Conservation (phyloP, 92 coral and sea anemone genomes). For the Paragorgia papillata region DNA sequence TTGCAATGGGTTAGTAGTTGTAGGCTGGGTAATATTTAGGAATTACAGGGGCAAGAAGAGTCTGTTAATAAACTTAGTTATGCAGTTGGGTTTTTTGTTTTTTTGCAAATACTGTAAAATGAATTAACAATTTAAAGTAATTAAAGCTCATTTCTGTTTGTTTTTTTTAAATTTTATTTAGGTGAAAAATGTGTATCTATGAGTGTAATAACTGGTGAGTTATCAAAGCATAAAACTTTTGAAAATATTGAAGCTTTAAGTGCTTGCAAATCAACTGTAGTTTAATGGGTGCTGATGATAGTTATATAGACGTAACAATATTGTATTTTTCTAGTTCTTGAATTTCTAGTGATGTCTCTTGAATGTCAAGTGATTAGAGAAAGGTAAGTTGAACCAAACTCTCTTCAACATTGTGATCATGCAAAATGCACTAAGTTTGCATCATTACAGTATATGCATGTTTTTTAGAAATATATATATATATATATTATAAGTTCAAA, state of each 20-base stretch:
- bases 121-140: not conserved
- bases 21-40: not conserved
- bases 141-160: not conserved
- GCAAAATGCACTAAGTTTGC: too few species aligned
- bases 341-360: slow-evolving; percentile 61
- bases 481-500: too few species aligned
- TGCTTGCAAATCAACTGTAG: not conserved
- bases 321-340: slow-evolving; percentile 61
- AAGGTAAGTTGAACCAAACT: too few species aligned
- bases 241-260: not conserved
- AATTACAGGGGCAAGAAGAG: too few species aligned
- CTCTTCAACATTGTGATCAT: too few species aligned
- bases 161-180: slow-evolving; percentile 8
- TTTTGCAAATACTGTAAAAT: too few species aligned
- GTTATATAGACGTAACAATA: too few species aligned
- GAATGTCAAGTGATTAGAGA: slow-evolving; percentile 55
- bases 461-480: too few species aligned
- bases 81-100: too few species aligned
- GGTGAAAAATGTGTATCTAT: slow-evolving; percentile 47
- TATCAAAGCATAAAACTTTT: not conserved
- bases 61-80: too few species aligned
- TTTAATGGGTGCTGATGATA: too few species aligned
- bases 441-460: too few species aligned
- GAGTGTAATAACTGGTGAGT: slow-evolving; percentile 47
- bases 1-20: slow-evolving; percentile 63